Conservation (phyloP, 2,888 invertebrate species). For the Heteromyza rotundicornis region DNA sequence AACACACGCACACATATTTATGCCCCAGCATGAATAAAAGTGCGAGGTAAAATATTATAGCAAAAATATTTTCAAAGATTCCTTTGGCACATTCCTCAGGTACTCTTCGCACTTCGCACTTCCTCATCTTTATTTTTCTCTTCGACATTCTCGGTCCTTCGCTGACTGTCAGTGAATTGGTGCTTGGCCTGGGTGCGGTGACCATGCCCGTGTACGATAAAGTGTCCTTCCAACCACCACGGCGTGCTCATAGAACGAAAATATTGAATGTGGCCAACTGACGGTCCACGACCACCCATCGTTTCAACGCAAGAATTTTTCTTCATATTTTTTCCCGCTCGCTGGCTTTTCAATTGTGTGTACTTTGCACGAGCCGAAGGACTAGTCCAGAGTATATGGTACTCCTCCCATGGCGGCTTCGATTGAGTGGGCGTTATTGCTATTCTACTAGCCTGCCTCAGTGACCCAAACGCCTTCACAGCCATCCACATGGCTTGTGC, state of each 20-base stretch:
- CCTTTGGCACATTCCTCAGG: slow-evolving; percentile 50
- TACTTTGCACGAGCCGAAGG: not conserved
- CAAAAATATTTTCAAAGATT: slow-evolving; percentile 52
- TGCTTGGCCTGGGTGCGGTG: no score
- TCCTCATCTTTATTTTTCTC: no score
- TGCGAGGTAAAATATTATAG: no score
- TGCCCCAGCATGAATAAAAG: not conserved
- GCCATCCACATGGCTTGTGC: not conserved
- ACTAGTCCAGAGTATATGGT: no score
- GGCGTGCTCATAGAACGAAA: no score
- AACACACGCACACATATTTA: not conserved
- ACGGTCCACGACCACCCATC: not conserved
- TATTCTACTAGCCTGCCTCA: not conserved
- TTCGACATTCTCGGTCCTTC: not conserved
- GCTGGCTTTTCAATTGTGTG: not conserved
- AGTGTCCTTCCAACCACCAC: not conserved
- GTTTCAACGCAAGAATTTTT: not conserved
- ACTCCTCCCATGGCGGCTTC: no score
- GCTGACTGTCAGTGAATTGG: no score
- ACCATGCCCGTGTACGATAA: not conserved
- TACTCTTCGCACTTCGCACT: no score
- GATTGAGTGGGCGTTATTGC: slow-evolving; percentile 6
- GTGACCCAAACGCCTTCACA: no score
- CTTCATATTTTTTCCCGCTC: slow-evolving; percentile 1
- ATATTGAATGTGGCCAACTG: slow-evolving; percentile 2